Base-by-base conservation (phyloP, 2,113 vertebrate genomes). In the Pseudorasbora parva region DNA sequence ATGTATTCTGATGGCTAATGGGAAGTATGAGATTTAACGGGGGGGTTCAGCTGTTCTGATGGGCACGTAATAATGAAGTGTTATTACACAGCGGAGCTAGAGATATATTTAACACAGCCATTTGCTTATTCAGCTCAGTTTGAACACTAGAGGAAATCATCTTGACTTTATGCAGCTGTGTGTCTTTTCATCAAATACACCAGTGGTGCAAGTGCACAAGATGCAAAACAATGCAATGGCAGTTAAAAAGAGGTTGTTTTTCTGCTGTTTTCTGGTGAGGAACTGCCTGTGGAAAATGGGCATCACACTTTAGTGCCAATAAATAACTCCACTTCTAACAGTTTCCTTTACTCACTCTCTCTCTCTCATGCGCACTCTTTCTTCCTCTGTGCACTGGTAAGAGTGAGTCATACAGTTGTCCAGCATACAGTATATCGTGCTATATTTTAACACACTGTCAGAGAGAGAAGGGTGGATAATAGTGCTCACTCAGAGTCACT, bases 321-420 rank as follows among this genome's bases (percentile, higher is more conserved):
- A 68, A 41, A n/a, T 37, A 19, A 41, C 64, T 68, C 8, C 3
- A 1, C 30, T 30, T 30, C 27, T 71, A 43, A 9, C 3, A 43
- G 66, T 71, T 71, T 71, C 66, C 66, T 72, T 25, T 25, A 2
- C 11, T 8, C 68, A 0, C 37, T 1, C 43, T 23, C n/a, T n/a
- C 69, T 47, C 37, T 72, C 41, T 11, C 25, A 0, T 6, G 0
- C 17, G 0, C 51, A 8, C 23, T 30, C 23, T 12, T 2, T n/a
- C 68, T 19, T 45, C 21, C 71, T 17, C 71, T 74, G 43, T 25
- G n/a, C 4, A 19, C 45, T 74, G 71, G 71, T 51, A 9, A 51
- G 43, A 74, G 71, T 74, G 71, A 74, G 71, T 74, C 71, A 74
- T 19, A 8, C n/a, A 30, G 71, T 8, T 23, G 45, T 74, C 9